phyloP scores from a whole-genome alignment of 2,797 vertebrate species.

The Phoeniculus purpureus region DNA sequence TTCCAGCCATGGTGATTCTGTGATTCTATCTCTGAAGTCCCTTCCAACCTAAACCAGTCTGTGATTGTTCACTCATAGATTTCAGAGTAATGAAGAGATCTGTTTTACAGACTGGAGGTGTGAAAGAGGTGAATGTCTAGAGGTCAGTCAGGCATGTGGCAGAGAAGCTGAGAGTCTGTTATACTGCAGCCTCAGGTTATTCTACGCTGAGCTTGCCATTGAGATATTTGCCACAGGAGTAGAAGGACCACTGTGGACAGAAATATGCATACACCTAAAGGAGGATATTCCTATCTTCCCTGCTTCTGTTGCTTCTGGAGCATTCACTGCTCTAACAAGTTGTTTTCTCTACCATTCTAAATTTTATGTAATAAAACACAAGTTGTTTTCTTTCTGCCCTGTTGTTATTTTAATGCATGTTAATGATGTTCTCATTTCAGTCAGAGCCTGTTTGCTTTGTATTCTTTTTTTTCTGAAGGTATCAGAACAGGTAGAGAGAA shows the following conservation, averaged over 20 bases:
- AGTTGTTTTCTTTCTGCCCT: neutral
- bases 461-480: slow-evolving; percentile 73
- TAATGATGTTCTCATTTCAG: neutral
- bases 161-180: neutral
- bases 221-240: neutral
- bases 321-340: neutral
- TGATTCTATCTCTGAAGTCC: too few relatives aligned
- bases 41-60: too few relatives aligned
- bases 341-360: neutral
- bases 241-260: neutral
- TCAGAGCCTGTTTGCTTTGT: neutral
- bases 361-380: neutral
- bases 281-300: neutral
- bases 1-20: too few relatives aligned
- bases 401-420: neutral
- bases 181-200: neutral
- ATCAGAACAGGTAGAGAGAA: slow-evolving; percentile 86
- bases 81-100: neutral
- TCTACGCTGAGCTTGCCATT: neutral
- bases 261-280: neutral
- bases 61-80: too few relatives aligned
- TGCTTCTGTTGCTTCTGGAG: neutral
- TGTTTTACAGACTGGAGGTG: neutral
- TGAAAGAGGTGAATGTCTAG: neutral
- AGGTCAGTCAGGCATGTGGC: neutral